Conservation (phyloP, 2,888 invertebrate species). For the Latrodectus elegans region DNA sequence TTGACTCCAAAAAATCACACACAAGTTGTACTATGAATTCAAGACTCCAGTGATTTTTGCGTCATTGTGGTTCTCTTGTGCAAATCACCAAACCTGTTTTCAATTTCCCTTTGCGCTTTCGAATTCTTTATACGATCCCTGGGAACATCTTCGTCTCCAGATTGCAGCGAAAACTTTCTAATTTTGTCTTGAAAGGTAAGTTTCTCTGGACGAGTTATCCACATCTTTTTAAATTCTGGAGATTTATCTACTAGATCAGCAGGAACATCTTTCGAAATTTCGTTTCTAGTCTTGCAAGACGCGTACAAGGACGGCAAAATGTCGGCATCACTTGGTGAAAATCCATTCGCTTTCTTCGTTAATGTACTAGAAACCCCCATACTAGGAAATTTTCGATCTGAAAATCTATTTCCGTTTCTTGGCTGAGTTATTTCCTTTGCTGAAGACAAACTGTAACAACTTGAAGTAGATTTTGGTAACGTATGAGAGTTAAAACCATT, state of each 20-base stretch:
- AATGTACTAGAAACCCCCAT: conserved; percentile 57
- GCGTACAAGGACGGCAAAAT: conserved; percentile 48
- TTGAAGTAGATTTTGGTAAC: conserved; percentile 25
- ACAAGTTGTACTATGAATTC: neutral
- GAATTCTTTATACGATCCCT: conserved; percentile 61
- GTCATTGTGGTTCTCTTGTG: conserved; percentile 30
- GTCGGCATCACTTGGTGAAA: conserved; percentile 28
- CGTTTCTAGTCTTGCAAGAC: conserved; percentile 33
- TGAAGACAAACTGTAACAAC: neutral
- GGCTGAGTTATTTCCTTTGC: neutral
- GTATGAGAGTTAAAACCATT: conserved; percentile 41
- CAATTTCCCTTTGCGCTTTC: conserved; percentile 56
- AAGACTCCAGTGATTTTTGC: neutral
- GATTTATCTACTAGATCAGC: conserved; percentile 51
- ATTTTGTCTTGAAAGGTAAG: conserved; percentile 63
- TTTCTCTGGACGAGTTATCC: conserved; percentile 58
- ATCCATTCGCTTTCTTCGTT: conserved; percentile 51
- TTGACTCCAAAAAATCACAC: no score
- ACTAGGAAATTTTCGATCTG: conserved; percentile 43
- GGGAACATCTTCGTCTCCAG: conserved; percentile 48
- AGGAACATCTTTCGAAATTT: conserved; percentile 27
- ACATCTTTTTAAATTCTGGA: conserved; percentile 57
- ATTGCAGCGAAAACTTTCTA: conserved; percentile 56
- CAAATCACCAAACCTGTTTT: conserved; percentile 48
- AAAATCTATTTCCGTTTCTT: conserved; percentile 12